These are phyloP conservation scores for Megaceryle torquata DNA, from an alignment of 2,113 vertebrate species.

Conservation along the genomic window DNA sequence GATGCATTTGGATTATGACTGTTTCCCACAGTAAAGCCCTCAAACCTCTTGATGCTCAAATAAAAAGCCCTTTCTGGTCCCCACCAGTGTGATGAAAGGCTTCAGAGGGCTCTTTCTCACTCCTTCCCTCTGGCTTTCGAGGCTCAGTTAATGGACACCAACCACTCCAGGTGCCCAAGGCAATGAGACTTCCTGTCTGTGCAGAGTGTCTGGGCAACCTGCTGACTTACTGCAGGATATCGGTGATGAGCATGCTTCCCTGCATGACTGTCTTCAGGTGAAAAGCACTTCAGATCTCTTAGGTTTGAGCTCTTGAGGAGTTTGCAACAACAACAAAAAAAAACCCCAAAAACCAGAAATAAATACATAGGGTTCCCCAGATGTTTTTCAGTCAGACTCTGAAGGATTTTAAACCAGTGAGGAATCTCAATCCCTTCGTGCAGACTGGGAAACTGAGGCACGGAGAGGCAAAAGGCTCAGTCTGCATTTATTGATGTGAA, in stretches of 20 bases:
- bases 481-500: not conserved
- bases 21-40: not conserved
- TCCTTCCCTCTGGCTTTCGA: not conserved
- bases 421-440: not conserved
- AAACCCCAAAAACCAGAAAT: not conserved
- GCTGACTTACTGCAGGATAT: not conserved
- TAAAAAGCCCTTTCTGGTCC: not conserved
- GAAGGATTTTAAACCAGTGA: not conserved
- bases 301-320: not conserved
- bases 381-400: not conserved
- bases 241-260: not conserved
- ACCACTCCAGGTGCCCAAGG: constrained; percentile 2
- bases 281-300: not conserved
- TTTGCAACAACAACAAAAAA: not conserved
- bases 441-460: constrained; percentile 35
- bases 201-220: not conserved
- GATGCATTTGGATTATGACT: not conserved
- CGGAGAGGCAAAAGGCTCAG: rapidly evolving
- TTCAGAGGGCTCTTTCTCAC: constrained; percentile 39
- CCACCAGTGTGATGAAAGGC: not conserved
- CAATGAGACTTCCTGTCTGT: constrained; percentile 15
- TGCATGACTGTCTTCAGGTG: not conserved
- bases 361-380: not conserved
- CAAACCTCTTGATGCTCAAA: not conserved
- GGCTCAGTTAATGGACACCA: not conserved